phyloP scores from a whole-genome alignment of 2,888 invertebrate genomes.

The Unio pictorum region DNA sequence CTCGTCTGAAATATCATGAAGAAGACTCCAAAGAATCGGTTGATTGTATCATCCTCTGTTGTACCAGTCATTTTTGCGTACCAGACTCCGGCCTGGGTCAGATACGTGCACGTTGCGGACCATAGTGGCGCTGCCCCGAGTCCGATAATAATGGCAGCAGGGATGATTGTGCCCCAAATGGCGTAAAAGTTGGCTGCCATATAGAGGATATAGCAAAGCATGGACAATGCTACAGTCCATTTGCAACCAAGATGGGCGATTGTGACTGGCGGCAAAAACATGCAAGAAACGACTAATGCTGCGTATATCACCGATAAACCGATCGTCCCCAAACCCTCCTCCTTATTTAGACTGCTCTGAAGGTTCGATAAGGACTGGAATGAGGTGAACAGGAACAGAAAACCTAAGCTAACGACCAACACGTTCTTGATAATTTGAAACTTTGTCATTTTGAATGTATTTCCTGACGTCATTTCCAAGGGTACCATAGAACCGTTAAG shows the following conservation, averaged over 20 bases:
- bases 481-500: too few relatives aligned
- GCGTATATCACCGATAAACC: slow-evolving; percentile 93
- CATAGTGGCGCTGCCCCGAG: slow-evolving; percentile 97
- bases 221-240: slow-evolving; percentile 93
- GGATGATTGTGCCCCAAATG: slow-evolving; percentile 81
- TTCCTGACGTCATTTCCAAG: too few relatives aligned
- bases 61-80: slow-evolving; percentile 88
- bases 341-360: slow-evolving; percentile 90
- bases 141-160: slow-evolving; percentile 92
- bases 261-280: slow-evolving; percentile 80
- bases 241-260: slow-evolving; percentile 85
- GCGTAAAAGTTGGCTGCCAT: slow-evolving; percentile 96
- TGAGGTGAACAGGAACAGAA: slow-evolving; percentile 95
- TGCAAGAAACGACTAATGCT: slow-evolving; percentile 93
- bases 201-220: slow-evolving; percentile 94
- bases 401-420: slow-evolving; percentile 89
- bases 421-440: slow-evolving; percentile 89
- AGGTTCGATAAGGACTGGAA: slow-evolving; percentile 96
- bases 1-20: slow-evolving; percentile 98
- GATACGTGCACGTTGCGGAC: slow-evolving; percentile 98
- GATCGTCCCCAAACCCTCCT: slow-evolving; percentile 90
- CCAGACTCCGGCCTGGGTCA: slow-evolving; percentile 85
- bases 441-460: slow-evolving; percentile 37
- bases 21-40: slow-evolving; percentile 98
- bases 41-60: slow-evolving; percentile 89